Evolutionary conservation across 2,888 invertebrate species (phyloP).

Genomic region (Drosophila subsilvestris): DNA sequence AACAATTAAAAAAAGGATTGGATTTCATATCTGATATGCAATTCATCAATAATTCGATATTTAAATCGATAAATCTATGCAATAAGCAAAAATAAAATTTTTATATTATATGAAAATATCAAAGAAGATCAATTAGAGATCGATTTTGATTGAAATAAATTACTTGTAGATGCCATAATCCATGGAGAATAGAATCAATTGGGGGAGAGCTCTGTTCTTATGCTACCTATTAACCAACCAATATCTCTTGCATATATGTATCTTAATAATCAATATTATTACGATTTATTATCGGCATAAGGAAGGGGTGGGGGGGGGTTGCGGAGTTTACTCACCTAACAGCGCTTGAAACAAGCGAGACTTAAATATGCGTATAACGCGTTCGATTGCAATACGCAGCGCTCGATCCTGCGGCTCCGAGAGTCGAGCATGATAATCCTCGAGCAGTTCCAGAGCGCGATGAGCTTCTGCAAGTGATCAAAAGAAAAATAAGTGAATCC

Average conservation of each 20-base stretch:
- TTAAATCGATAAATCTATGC: not conserved
- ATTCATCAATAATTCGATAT: not conserved
- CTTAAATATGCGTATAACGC: conserved; percentile 99
- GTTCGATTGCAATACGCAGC: conserved; percentile 97
- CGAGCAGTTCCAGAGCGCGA: conserved; percentile 98
- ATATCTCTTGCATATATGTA: too few relatives aligned
- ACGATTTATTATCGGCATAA: too few relatives aligned
- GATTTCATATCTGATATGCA: too few relatives aligned
- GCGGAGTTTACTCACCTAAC: conserved; percentile 96
- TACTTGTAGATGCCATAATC: too few relatives aligned
- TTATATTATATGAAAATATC: too few relatives aligned
- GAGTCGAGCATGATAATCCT: conserved; percentile 98
- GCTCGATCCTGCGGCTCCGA: conserved; percentile 97
- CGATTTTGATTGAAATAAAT: too few relatives aligned
- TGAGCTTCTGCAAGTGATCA: conserved; percentile 94
- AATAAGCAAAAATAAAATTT: too few relatives aligned
- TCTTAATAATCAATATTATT: too few relatives aligned
- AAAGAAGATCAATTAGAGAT: too few relatives aligned
- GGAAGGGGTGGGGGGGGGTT: too few relatives aligned
- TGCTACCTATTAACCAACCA: not conserved
- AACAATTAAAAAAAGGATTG: too few relatives aligned
- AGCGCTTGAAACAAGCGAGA: conserved; percentile 98
- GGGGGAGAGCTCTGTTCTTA: not conserved
- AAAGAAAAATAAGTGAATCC: conserved; percentile 3
- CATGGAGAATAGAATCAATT: too few relatives aligned